Conservation (phyloP, 2,113 vertebrate genomes). For the Protobothrops flavoviridis region DNA sequence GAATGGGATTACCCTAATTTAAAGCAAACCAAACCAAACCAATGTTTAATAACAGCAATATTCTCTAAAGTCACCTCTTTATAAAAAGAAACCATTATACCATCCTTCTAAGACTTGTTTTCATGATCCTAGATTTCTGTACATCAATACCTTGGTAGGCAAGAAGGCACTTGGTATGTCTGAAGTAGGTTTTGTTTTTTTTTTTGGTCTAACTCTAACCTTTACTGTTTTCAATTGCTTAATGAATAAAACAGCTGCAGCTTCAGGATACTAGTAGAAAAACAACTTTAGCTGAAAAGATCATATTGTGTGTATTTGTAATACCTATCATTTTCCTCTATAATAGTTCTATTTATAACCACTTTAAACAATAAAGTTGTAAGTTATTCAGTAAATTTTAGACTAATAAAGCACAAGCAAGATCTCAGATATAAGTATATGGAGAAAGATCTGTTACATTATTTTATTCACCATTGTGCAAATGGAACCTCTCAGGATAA, state of each 20-base stretch:
- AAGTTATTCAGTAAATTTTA: constrained; percentile 18
- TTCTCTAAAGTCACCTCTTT: constrained; percentile 48
- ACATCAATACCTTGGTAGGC: constrained; percentile 39
- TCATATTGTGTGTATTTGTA: constrained; percentile 15
- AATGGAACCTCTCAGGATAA: neutral
- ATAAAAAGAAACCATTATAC: constrained; percentile 44
- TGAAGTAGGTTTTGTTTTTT: constrained; percentile 26
- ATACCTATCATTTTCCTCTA: constrained; percentile 42
- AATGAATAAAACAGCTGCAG: neutral
- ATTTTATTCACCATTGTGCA: neutral
- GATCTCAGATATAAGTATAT: neutral
- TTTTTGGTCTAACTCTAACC: constrained; percentile 44
- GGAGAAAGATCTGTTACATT: neutral
- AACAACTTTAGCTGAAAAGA: constrained; percentile 37
- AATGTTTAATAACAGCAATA: constrained; percentile 36
- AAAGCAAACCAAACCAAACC: constrained; percentile 1
- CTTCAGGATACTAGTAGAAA: constrained; percentile 37
- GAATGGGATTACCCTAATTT: constrained; percentile 26
- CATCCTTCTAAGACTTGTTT: constrained; percentile 34
- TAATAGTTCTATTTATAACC: constrained; percentile 5
- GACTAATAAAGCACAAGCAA: constrained; percentile 10
- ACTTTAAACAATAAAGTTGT: neutral
- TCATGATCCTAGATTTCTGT: constrained; percentile 42
- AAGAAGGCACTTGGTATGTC: constrained; percentile 40
- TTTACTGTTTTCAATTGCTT: constrained; percentile 16